A percentile compares a stretch with the other conserved stretches of the same genome.
Evolutionary conservation across 2,113 vertebrate genomes (phyloP).

Genomic region (Sinocyclocheilus anophthalmus): DNA sequence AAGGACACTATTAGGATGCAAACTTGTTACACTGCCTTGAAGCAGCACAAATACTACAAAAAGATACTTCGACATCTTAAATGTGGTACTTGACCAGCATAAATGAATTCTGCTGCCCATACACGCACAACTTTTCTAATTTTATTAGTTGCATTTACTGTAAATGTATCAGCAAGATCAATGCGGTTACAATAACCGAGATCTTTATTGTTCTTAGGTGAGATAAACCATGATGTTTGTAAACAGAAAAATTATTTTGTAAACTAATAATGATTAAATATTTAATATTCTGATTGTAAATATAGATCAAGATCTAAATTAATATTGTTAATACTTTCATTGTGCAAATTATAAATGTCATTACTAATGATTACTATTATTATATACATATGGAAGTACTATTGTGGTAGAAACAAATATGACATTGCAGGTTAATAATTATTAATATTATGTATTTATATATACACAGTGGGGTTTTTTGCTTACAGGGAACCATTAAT

Average conservation of each 20-base stretch:
- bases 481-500: too few species aligned
- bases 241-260: background rate
- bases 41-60: background rate
- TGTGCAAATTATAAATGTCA: too few species aligned
- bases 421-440: background rate
- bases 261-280: background rate
- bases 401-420: too few species aligned
- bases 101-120: background rate
- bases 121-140: background rate
- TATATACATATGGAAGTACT: too few species aligned
- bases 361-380: too few species aligned
- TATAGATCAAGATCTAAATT: background rate
- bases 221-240: background rate
- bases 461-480: fast-evolving
- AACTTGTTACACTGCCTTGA: background rate
- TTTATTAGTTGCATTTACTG: background rate
- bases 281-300: background rate
- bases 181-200: too few species aligned
- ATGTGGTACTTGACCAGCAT: background rate
- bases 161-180: background rate
- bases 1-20: background rate
- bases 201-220: background rate
- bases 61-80: background rate
- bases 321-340: too few species aligned
- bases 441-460: background rate